Evolutionary conservation across 2,888 invertebrate genomes (phyloP), one percentile per base, ranked within the genome.

Genomic region (Chouioia cunea): DNA sequence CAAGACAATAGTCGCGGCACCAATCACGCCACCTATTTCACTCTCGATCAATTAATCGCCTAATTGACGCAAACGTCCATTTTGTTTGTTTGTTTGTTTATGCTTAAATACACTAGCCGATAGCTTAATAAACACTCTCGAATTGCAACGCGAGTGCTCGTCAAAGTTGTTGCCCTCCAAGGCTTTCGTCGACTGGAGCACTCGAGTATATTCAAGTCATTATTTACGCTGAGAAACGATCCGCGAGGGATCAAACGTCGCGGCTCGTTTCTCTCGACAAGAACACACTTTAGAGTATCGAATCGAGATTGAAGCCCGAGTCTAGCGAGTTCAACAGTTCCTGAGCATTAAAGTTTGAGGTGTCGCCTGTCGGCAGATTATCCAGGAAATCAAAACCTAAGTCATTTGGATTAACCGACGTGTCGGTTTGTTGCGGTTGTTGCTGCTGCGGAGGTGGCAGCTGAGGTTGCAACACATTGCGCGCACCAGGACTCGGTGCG

Each of bases 301-400:
- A 83, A 76, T 85, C 85, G 76, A 85, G 83, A 79, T 85, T 85
- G 73, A 85, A 85, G 71, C 88, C 87, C 75, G 91, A 91, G 82
- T 95, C 96, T 79, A 96, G 90, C 65, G 94, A 94, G 86, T 92
- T 94, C 79, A 95, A 89, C 75, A 95, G 87, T 83, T 95, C 95
- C 84, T 94, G 93, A 71, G 94, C 93, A 79, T 93, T 91, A 86
- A 93, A 92, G 81, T 90, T 91, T 81, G 90, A 90, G 71, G 93
- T 90, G 85, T 95, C 94, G 62, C 90, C 89, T 77, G 92, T 88
- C 67, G 92, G 91, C 85, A 95, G 89, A 87, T 92, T 93, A 85
- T 95, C 95, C 74, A 95, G 89, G 87, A 95, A 94, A 88, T 95
- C 95, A 79, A 95, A 90, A 85, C 91, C 92, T 50, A 80, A 80